Percentiles rank a stretch among this genome's conserved stretches.
Evolutionary conservation across 1,140 invertebrate species (phyloP).

Genomic region (Planococcus citri): DNA sequence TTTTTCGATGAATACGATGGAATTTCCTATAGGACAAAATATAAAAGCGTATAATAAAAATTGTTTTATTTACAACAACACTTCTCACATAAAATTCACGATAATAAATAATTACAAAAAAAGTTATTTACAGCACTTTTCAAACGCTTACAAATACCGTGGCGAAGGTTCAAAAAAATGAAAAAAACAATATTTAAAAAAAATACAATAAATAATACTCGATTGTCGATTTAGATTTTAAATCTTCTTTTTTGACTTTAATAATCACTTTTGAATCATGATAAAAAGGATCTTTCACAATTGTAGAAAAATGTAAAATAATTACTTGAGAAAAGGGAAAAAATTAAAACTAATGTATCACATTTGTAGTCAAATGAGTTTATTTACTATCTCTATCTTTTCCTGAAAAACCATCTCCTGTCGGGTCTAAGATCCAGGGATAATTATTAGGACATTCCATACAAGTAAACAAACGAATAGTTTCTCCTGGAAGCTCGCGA

Average conservation of each 20-base stretch:
- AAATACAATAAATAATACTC: background rate
- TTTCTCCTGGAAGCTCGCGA: constrained; percentile 81
- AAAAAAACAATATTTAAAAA: too few species aligned
- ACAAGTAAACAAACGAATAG: constrained; percentile 81
- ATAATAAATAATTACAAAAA: background rate
- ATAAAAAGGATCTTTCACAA: too few species aligned
- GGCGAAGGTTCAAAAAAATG: background rate
- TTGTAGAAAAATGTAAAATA: background rate
- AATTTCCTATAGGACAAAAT: too few species aligned
- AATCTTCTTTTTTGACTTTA: background rate
- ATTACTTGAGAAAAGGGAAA: background rate
- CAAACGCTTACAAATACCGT: background rate
- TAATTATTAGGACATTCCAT: constrained; percentile 93
- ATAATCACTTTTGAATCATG: background rate
- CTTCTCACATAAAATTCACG: too few species aligned
- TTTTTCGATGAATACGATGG: too few species aligned
- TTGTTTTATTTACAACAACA: background rate
- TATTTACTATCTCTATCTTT: constrained; percentile 37
- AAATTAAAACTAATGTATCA: background rate
- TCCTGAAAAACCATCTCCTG: constrained; percentile 82
- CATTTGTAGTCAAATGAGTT: constrained; percentile 4
- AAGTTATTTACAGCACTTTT: background rate
- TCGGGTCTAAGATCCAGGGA: constrained; percentile 88
- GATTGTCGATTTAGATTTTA: background rate
- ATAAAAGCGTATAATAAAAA: background rate